These are phyloP conservation scores for Asteroscopus sphinx DNA, from an alignment of 2,888 invertebrate species.

Conservation along the genomic window DNA sequence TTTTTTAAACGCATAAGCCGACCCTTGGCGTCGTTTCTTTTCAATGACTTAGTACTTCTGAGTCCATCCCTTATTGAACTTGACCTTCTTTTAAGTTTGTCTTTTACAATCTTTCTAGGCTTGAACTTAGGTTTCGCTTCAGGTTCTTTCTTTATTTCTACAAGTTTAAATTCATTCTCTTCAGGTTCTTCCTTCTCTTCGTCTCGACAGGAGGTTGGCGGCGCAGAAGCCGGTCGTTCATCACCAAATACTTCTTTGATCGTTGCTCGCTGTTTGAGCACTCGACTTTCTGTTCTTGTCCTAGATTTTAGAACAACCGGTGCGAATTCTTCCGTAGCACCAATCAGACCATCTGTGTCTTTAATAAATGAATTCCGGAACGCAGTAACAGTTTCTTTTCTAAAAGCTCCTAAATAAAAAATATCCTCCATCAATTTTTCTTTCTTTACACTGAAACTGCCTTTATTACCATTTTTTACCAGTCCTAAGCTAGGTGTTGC, in stretches of 20 bases:
- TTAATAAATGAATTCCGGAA: slow-evolving; percentile 92
- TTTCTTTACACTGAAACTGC: slow-evolving; percentile 80
- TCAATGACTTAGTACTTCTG: slow-evolving; percentile 83
- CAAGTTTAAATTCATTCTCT: slow-evolving; percentile 68
- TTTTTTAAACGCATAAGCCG: slow-evolving; percentile 84
- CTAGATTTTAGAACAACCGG: slow-evolving; percentile 93
- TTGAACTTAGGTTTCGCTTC: slow-evolving; percentile 79
- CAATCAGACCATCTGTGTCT: slow-evolving; percentile 89
- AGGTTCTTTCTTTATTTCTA: slow-evolving; percentile 76
- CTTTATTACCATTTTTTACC: slow-evolving; percentile 80
- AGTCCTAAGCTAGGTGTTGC: slow-evolving; percentile 91
- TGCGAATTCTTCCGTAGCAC: slow-evolving; percentile 91
- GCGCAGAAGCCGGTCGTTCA: slow-evolving; percentile 95
- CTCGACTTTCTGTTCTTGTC: slow-evolving; percentile 93
- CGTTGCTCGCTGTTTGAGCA: slow-evolving; percentile 93
- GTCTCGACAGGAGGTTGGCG: slow-evolving; percentile 91
- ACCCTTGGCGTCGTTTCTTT: slow-evolving; percentile 84
- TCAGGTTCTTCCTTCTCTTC: slow-evolving; percentile 77
- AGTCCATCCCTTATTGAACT: slow-evolving; percentile 86
- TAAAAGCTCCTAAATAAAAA: slow-evolving; percentile 91
- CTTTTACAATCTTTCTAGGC: slow-evolving; percentile 81
- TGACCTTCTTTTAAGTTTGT: slow-evolving; percentile 79
- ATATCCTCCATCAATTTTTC: slow-evolving; percentile 89
- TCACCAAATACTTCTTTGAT: slow-evolving; percentile 95
- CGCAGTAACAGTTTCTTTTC: slow-evolving; percentile 92